These are phyloP conservation scores for Periplaneta americana DNA, from an alignment of 1,140 invertebrate species.

Conservation along the genomic window DNA sequence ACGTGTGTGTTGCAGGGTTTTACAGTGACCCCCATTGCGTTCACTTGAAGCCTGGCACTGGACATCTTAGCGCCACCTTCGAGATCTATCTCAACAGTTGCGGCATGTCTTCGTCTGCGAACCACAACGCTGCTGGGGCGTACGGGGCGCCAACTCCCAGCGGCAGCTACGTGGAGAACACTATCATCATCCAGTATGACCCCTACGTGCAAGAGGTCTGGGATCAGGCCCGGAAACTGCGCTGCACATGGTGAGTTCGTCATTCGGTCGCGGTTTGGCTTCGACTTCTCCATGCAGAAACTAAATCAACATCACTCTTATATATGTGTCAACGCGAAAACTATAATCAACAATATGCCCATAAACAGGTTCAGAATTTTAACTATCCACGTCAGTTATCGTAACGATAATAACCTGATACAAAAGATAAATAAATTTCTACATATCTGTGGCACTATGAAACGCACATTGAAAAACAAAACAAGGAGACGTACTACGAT, in stretches of 20 bases:
- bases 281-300: no score
- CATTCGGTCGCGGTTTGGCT: no score
- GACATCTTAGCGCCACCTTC: slow-evolving; percentile 83
- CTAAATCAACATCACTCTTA: no score
- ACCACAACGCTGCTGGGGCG: slow-evolving; percentile 66
- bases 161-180: slow-evolving; percentile 91
- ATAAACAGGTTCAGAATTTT: no score
- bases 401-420: no score
- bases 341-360: no score
- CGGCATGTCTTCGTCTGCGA: slow-evolving; percentile 83
- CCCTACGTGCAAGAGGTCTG: slow-evolving; percentile 90
- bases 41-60: slow-evolving; percentile 82
- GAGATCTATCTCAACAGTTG: slow-evolving; percentile 89
- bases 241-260: slow-evolving; percentile 78
- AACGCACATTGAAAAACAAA: no score
- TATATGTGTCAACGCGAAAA: no score
- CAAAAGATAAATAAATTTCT: no score
- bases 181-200: slow-evolving; percentile 92
- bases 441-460: no score
- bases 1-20: slow-evolving; percentile 48
- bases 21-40: slow-evolving; percentile 89
- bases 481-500: no score
- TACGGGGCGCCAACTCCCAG: slow-evolving; percentile 70
- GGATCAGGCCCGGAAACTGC: slow-evolving; percentile 67
- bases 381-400: no score